Evolutionary conservation across 2,888 invertebrate genomes (phyloP).

Genomic region (Tachina grossa): DNA sequence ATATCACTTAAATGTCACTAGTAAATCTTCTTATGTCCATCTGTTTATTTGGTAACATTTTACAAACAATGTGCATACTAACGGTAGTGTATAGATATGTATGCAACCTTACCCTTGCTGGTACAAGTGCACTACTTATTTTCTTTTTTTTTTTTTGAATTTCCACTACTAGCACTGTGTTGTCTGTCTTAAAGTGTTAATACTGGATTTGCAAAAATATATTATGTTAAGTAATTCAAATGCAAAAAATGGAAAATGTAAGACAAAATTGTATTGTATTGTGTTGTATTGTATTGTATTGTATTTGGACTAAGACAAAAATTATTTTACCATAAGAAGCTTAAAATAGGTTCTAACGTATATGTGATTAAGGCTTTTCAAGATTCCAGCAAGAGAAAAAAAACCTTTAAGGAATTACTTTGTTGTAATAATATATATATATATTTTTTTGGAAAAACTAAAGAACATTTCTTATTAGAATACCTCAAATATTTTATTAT

Average conservation of each 20-base stretch:
- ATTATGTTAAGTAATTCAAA: constrained; percentile 46
- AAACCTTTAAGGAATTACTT: neutral
- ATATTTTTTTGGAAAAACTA: constrained; percentile 1
- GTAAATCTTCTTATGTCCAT: constrained; percentile 67
- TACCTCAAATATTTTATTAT: no score
- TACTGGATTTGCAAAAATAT: constrained; percentile 40
- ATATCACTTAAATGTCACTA: constrained; percentile 29
- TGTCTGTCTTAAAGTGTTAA: constrained; percentile 41
- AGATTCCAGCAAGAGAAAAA: neutral
- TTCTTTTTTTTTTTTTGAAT: neutral
- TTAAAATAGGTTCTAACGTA: constrained; percentile 34
- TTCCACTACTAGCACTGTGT: neutral
- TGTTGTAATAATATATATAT: neutral
- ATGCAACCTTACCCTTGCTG: no score
- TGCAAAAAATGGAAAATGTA: constrained; percentile 21
- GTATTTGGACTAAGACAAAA: constrained; percentile 16
- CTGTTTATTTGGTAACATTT: constrained; percentile 21
- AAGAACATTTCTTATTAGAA: no score
- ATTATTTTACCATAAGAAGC: constrained; percentile 39
- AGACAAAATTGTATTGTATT: constrained; percentile 3
- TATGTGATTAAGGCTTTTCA: neutral
- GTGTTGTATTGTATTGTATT: no score
- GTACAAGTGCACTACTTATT: no score
- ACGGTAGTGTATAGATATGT: no score
- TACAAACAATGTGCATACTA: neutral